These are phyloP conservation scores for Petrolisthes cinctipes DNA, from an alignment of 2,888 invertebrate species.

Conservation along the genomic window DNA sequence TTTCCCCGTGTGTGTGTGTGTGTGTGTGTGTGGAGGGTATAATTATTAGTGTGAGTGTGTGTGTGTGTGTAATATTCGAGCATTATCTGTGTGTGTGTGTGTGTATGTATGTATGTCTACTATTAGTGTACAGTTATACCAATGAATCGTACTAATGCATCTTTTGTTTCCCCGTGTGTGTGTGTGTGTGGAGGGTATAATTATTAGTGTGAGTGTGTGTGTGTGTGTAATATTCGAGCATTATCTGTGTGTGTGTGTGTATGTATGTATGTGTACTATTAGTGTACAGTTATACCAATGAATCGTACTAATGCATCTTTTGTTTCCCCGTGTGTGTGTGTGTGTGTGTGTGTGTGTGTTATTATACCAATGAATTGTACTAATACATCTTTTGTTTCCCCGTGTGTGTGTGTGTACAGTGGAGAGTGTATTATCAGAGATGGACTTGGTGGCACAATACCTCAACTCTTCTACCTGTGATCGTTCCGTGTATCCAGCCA, in stretches of 20 bases:
- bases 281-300: neutral
- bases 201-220: too few species aligned
- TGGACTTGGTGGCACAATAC: slow-evolving; percentile 63
- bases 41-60: too few species aligned
- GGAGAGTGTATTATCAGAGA: slow-evolving; percentile 64
- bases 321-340: neutral
- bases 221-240: neutral
- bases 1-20: too few species aligned
- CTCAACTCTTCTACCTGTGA: slow-evolving; percentile 56
- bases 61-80: neutral
- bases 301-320: neutral
- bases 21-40: too few species aligned
- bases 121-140: too few species aligned
- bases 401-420: slow-evolving; percentile 37
- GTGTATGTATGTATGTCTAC: too few species aligned
- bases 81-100: neutral
- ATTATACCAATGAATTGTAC: neutral
- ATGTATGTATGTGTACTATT: too few species aligned
- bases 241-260: neutral
- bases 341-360: neutral
- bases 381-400: neutral
- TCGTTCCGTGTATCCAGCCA: slow-evolving; percentile 55
- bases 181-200: too few species aligned
- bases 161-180: too few species aligned
- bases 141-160: too few species aligned